Base-by-base conservation (phyloP, 1,140 invertebrate genomes). In the Drosophila cardini region DNA sequence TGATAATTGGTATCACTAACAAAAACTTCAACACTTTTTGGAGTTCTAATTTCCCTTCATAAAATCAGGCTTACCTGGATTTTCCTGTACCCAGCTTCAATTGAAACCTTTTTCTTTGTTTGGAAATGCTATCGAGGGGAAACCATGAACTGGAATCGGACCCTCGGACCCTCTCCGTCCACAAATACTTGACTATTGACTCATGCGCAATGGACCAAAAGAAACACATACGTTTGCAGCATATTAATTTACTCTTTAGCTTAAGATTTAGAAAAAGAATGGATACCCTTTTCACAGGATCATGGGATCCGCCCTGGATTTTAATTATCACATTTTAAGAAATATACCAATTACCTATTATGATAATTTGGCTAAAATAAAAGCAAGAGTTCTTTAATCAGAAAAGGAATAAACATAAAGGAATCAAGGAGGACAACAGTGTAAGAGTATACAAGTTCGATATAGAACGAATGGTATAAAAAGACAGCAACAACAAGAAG, bases 151-250 rank as follows among this genome's bases (percentile, higher is more conserved):
- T 26, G 50, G n/a, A 13, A 36, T 0, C 4, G 52, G 15, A 9
- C 38, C 15, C 30, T 56, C 38, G 72, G 81, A 82, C 78, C 78
- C 78, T 63, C 48, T 26, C 55, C 67, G 73, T 84, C 80, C 80
- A 72, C 77, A 63, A 85, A 85, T 58, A 43, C 72, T 67, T 73
- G 21, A 48, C 64, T 52, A 26, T 72, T 86, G 83, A 86, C 76
- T 86, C 83, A 86, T 80, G 69, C 72, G 64, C 83, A 87, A 82
- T 86, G 83, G 79, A 89, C 83, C 83, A 86, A 73, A 83, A 56
- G 72, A 83, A 86, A 87, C 21, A 86, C 63, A 63, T 63, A 86
- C 83, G 72, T 65, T 71, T 64, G 76, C 68, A 71, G 83, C 78
- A 82, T 87, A 86, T 79, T 78, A 87, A 87, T 82, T 82, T 86